A percentile compares a stretch with the other conserved stretches of the same genome.
phyloP scores from a whole-genome alignment of 2,113 vertebrate genomes.

The Smithornis capensis region DNA sequence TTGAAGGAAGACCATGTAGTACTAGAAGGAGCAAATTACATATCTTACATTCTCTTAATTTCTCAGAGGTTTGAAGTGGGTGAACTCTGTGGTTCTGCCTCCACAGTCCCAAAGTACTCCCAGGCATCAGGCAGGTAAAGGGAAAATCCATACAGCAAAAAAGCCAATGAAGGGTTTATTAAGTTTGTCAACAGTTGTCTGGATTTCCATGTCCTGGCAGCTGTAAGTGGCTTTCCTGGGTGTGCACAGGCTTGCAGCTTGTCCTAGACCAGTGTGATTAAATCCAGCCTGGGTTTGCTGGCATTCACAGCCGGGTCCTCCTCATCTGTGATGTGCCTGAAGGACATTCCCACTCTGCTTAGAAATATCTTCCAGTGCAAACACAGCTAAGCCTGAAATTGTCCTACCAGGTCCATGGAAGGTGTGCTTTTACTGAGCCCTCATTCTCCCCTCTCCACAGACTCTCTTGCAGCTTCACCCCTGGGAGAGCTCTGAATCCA shows the following conservation, averaged over 20 bases:
- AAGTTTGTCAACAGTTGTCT: neutral
- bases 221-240: neutral
- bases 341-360: neutral
- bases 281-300: neutral
- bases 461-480: neutral
- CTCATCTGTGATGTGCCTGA: neutral
- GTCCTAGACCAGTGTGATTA: neutral
- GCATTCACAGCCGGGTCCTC: neutral
- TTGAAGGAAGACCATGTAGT: neutral
- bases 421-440: neutral
- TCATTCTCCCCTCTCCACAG: neutral
- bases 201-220: neutral
- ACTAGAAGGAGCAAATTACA: neutral
- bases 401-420: rapidly evolving
- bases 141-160: neutral
- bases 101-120: neutral
- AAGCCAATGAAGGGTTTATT: neutral
- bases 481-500: neutral
- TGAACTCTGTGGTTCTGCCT: neutral
- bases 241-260: neutral
- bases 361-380: neutral
- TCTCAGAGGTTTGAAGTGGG: neutral
- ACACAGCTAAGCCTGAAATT: neutral
- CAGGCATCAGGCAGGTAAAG: neutral
- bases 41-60: neutral